A percentile compares a stretch with the other conserved stretches of the same genome.
phyloP scores from a whole-genome alignment of 2,888 invertebrate species.

The Chloroclystis v-ata region DNA sequence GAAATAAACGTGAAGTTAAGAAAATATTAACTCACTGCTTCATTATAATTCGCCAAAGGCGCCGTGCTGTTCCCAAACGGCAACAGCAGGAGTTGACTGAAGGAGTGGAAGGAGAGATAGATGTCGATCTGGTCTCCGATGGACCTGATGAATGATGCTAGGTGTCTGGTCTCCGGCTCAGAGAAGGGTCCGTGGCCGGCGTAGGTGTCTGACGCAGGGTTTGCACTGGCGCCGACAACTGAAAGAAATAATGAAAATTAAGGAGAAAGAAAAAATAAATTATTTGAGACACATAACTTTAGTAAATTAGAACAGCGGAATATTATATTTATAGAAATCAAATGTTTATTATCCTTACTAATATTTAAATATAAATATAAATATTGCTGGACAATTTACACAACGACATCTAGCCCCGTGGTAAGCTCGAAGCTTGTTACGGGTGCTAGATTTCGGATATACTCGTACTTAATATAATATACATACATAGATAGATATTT shows the following conservation, averaged over 20 bases:
- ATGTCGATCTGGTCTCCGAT: conserved; percentile 50
- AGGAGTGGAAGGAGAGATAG: conserved; percentile 82
- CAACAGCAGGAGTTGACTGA: conserved; percentile 81
- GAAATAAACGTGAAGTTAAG: not conserved
- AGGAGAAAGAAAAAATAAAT: no score
- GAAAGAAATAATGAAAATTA: conserved; percentile 25
- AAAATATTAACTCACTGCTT: conserved; percentile 39
- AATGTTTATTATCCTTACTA: no score
- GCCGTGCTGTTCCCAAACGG: conserved; percentile 72
- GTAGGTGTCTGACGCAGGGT: conserved; percentile 65
- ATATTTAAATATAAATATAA: no score
- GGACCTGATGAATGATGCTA: conserved; percentile 38
- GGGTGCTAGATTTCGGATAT: no score
- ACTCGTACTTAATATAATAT: no score
- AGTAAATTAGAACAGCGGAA: no score
- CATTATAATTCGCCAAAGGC: conserved; percentile 45
- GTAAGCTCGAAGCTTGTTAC: no score
- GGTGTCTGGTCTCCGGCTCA: conserved; percentile 70
- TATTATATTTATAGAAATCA: no score
- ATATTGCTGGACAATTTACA: no score
- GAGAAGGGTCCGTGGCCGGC: conserved; percentile 76
- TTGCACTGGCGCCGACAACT: conserved; percentile 57
- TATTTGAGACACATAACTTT: no score
- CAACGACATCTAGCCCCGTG: no score
- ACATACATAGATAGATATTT: no score